Conservation (phyloP, 2,888 invertebrate genomes). For the Pristionchus mayeri region DNA sequence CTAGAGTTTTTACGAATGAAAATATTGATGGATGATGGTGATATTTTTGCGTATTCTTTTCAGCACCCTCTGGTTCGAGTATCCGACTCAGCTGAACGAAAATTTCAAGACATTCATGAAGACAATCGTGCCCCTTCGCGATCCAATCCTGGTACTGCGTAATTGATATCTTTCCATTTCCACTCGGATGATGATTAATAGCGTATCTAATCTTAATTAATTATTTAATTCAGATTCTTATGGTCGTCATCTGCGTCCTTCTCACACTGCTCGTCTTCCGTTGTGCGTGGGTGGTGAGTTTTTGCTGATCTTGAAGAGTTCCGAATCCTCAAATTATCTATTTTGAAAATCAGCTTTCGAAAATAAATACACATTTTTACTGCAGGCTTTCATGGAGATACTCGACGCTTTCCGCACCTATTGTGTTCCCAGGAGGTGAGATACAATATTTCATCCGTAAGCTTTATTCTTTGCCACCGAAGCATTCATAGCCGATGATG, state of each 20-base stretch:
- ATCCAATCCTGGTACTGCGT: background rate
- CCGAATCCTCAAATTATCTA: background rate
- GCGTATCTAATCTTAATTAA: too few species aligned
- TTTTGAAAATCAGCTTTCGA: background rate
- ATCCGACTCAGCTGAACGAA: background rate
- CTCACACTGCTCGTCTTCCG: background rate
- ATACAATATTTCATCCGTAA: too few species aligned
- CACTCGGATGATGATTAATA: too few species aligned
- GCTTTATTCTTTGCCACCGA: too few species aligned
- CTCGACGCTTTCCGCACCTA: background rate
- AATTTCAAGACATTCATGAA: background rate
- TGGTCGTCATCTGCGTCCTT: background rate
- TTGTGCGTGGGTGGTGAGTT: background rate
- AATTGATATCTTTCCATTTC: background rate
- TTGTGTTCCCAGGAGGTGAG: background rate
- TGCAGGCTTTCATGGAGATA: background rate
- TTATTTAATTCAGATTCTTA: background rate
- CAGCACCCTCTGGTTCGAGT: background rate
- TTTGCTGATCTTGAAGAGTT: background rate
- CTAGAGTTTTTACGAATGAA: too few species aligned
- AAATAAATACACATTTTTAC: background rate
- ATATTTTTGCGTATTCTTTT: too few species aligned
- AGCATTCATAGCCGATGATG: too few species aligned
- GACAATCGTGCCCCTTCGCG: background rate
- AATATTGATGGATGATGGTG: too few species aligned